A percentile compares a stretch with the other conserved stretches of the same genome.
phyloP scores from a whole-genome alignment of 2,113 vertebrate species.

The Forbesichthys agassizii region DNA sequence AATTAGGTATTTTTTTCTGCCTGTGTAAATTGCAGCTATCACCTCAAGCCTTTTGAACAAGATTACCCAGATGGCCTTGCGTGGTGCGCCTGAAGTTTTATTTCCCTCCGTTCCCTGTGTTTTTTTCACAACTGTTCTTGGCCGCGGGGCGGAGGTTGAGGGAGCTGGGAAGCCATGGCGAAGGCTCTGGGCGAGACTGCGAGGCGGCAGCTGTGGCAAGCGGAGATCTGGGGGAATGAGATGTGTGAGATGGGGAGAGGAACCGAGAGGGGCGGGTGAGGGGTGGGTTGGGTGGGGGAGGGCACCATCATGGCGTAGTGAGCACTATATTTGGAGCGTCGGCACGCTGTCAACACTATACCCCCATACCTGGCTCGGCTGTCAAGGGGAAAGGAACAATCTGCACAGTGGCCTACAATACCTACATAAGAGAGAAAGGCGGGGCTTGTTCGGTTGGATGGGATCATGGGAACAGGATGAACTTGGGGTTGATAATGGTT shows the following conservation, averaged over 20 bases:
- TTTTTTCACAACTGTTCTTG: slow-evolving; percentile 51
- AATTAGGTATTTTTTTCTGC: slow-evolving; percentile 76
- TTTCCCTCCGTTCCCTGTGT: slow-evolving; percentile 73
- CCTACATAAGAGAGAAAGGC: slow-evolving; percentile 14
- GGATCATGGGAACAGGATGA: slow-evolving; percentile 26
- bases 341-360: slow-evolving; percentile 52
- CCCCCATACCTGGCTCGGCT: slow-evolving; percentile 54
- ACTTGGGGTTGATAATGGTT: slow-evolving; percentile 19
- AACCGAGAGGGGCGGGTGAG: slow-evolving; percentile 44
- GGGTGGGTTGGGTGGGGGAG: slow-evolving; percentile 1
- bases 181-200: slow-evolving; percentile 66
- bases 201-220: slow-evolving; percentile 78
- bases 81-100: slow-evolving; percentile 80
- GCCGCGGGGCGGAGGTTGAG: slow-evolving; percentile 69
- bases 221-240: slow-evolving; percentile 63
- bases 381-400: slow-evolving; percentile 47
- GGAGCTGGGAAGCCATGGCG: slow-evolving; percentile 74
- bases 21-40: slow-evolving; percentile 81
- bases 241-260: slow-evolving; percentile 34
- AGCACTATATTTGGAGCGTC: slow-evolving; percentile 45
- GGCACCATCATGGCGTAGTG: background rate
- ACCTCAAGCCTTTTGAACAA: slow-evolving; percentile 82
- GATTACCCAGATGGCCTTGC: slow-evolving; percentile 84
- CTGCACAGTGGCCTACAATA: slow-evolving; percentile 34
- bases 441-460: slow-evolving; percentile 14